These are phyloP conservation scores for Leptopilina myrica DNA, from an alignment of 2,888 invertebrate species.

Conservation along the genomic window DNA sequence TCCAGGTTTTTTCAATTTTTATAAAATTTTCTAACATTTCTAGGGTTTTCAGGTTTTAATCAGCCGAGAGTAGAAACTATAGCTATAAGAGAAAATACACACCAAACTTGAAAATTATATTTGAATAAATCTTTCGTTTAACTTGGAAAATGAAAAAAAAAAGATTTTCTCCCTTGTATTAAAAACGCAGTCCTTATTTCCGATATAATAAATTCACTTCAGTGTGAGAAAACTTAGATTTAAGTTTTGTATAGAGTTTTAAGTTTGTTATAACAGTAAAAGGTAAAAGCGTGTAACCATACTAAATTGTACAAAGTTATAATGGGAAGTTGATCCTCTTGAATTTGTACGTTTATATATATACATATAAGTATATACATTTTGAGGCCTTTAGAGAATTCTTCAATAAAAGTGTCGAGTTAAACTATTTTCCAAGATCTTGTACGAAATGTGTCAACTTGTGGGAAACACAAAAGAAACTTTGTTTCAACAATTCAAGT, in stretches of 20 bases:
- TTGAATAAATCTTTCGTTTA: too few relatives aligned
- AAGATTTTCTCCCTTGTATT: too few relatives aligned
- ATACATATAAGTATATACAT: too few relatives aligned
- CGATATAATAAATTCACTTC: background rate
- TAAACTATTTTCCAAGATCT: conserved; percentile 20
- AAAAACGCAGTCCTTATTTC: background rate
- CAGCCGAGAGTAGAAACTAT: too few relatives aligned
- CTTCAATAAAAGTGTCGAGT: conserved; percentile 7
- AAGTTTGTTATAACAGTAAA: background rate
- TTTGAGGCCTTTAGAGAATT: conserved; percentile 1
- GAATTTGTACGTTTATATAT: background rate
- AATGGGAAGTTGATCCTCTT: conserved; percentile 25
- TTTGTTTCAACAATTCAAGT: conserved; percentile 34
- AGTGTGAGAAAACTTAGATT: background rate
- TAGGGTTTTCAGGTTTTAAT: too few relatives aligned
- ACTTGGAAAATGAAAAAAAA: too few relatives aligned
- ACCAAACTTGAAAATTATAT: too few relatives aligned
- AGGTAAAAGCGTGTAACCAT: conserved; percentile 8
- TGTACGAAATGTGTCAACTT: conserved; percentile 19
- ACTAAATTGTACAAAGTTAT: conserved; percentile 29
- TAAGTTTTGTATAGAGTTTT: background rate
- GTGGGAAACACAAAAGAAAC: conserved; percentile 26
- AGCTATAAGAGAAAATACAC: too few relatives aligned
- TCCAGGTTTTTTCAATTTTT: too few relatives aligned
- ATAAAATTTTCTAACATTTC: too few relatives aligned